phyloP scores from a whole-genome alignment of 64 coral and sea anemone species.

The Anthopleura sola region DNA sequence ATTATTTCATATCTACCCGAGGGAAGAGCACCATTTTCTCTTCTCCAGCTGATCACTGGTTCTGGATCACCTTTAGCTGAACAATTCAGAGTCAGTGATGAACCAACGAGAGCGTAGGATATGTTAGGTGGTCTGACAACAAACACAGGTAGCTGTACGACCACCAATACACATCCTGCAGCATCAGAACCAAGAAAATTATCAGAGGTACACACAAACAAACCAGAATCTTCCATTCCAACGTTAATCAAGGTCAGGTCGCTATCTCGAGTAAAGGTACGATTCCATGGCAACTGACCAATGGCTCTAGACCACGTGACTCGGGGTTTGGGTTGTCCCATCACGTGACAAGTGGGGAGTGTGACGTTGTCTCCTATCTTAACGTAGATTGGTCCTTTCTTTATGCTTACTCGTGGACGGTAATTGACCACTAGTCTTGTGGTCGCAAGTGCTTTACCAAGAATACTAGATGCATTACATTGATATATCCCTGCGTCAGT shows the following conservation, averaged over 20 bases:
- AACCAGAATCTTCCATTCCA: slow-evolving; percentile 24
- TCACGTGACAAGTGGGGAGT: slow-evolving; percentile 51
- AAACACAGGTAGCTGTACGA: background rate
- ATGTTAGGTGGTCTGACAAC: slow-evolving; percentile 15
- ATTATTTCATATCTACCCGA: background rate
- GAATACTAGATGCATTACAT: slow-evolving; percentile 33
- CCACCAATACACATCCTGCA: background rate
- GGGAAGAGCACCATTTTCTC: slow-evolving; percentile 18
- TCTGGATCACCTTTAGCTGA: slow-evolving; percentile 40
- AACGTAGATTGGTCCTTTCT: background rate
- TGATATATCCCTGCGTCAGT: background rate
- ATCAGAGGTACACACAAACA: slow-evolving; percentile 18
- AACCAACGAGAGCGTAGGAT: background rate
- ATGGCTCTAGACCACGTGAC: slow-evolving; percentile 16
- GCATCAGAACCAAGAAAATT: slow-evolving; percentile 36
- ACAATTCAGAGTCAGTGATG: slow-evolving; percentile 10
- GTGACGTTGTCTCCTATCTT: background rate
- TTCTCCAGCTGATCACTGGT: slow-evolving; percentile 61
- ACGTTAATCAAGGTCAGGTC: slow-evolving; percentile 12
- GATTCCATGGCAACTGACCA: background rate
- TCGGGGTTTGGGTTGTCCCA: background rate
- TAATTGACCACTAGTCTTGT: slow-evolving; percentile 25
- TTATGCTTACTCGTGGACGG: background rate
- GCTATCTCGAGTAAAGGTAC: background rate
- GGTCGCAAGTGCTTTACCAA: background rate